Evolutionary conservation across 2,113 vertebrate genomes (phyloP).

Genomic region (Colaptes auratus): DNA sequence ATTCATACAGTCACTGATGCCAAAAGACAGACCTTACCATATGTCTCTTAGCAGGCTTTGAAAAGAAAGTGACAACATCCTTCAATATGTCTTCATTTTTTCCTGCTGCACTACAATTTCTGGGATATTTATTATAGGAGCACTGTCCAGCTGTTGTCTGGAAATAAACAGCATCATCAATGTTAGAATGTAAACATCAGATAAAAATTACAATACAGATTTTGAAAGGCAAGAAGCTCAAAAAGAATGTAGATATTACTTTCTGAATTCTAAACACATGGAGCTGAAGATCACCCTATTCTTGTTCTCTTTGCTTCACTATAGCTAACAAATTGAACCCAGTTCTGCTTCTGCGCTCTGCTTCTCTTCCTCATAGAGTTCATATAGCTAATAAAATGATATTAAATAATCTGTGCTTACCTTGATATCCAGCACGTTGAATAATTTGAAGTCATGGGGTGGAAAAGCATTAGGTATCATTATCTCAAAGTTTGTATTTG

Average conservation of each 20-base stretch:
- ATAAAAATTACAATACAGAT: neutral
- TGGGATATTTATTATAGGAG: conserved; percentile 69
- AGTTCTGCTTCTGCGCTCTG: neutral
- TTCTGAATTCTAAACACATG: neutral
- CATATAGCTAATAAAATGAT: neutral
- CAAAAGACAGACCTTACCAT: conserved; percentile 79
- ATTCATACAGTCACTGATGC: neutral
- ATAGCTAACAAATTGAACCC: neutral
- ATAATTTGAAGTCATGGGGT: conserved; percentile 78
- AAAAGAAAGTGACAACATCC: conserved; percentile 85
- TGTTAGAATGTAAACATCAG: neutral
- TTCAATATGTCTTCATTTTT: conserved; percentile 61
- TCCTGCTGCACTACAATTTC: conserved; percentile 73
- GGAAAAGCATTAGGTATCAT: conserved; percentile 84
- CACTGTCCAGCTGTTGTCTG: conserved; percentile 87
- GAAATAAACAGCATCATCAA: conserved; percentile 35
- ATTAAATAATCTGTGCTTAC: conserved; percentile 71
- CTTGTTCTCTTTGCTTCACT: neutral
- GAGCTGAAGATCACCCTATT: neutral
- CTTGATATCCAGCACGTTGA: conserved; percentile 85
- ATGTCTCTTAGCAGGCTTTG: conserved; percentile 79
- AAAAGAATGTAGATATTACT: neutral
- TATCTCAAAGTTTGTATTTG: conserved; percentile 82
- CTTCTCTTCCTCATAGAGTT: neutral
- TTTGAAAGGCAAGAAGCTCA: neutral